Evolutionary conservation across 1,140 invertebrate species (phyloP), one percentile per base, ranked within the genome.

Genomic region (Coenobita brevimanus): DNA sequence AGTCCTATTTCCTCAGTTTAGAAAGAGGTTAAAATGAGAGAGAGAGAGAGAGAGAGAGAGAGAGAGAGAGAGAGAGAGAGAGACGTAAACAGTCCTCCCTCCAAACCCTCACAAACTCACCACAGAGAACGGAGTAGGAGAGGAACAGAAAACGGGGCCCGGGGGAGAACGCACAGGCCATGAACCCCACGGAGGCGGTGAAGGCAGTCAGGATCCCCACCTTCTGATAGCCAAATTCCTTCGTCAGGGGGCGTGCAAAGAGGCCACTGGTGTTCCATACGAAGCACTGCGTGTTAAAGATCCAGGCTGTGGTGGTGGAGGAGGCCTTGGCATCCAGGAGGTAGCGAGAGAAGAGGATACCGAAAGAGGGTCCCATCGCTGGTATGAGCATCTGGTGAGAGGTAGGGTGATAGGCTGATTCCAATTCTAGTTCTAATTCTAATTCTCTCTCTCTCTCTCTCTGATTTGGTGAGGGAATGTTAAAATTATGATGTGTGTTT

Each of bases 281-380:
- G 46, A 84, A 67, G 38, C 38, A 54, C 60, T 79, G 76, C 27
- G 24, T 24, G 30, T 71, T 76, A 60, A 80, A 89, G 82, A 89
- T 84, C 88, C 88, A 89, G 62, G 82, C 80, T 17, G 54, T 62
- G 21, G 57, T 79, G 57, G 82, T 80, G 15, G 88, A 89, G 4
- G 88, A 71, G 21, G 82, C 46, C 2, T 73, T 75, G 1, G 33
- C 6, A 13, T 33, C 33, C 75, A 89, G 36, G 17, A 89, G 41
- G 46, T 80, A 73, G 0, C 38, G 81, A 15, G 88, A 89, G 81
- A 84, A 89, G 13, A 89, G 62, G 27, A 89, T 50, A 0, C 88
- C 75, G 38, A 89, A 89, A 46, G 57, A 82, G 8, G 62, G 50
- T 0, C n/a, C 33, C 46, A 83, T 54, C 17, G 60, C 57, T 1